Evolutionary conservation across 2,113 vertebrate species (phyloP), one percentile per base, ranked within the genome.

Genomic region (Erpornis zantholeuca): DNA sequence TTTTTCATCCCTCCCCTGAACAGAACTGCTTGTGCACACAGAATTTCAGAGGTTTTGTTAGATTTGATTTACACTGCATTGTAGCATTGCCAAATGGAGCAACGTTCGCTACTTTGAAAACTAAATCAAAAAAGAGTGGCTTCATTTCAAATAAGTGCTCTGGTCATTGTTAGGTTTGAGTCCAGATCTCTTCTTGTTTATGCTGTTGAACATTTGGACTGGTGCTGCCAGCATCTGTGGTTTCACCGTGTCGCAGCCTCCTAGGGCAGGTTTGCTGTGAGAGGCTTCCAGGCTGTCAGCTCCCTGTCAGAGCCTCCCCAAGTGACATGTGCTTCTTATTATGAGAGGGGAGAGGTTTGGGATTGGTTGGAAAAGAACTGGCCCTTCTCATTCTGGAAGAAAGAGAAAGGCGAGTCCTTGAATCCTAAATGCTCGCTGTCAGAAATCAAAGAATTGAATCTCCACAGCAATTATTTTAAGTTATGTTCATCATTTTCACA

Each of bases 261-360:
- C 56, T 33, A 16, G 31, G 47, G 45, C 68, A 70, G 33, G 27
- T 72, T 85, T 81, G 47, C 29, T 61, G 27, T 4, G 4, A 64
- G 35, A 42, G 60, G 15, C 50, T 77, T 15, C 38, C 3, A 4
- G 88, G 38, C 70, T 90, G n/a, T 76, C 44, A 47, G 31, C 21
- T 81, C 16, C 64, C 22, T 5, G 0, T 53, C 45, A 61, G 31
- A 10, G 0, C 75, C 75, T 88, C 63, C 49, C 28, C 0, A 2
- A 7, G 50, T 1, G 15, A 38, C 11, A 11, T 15, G 45, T 49
- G 13, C 53, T 83, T 71, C 71, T 57, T 40, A 5, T n/a, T 71
- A 52, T 1, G 6, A 70, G 31, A 16, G 35, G 8, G 31, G 38
- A 70, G 38, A 81, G 56, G 19, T 64, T 84, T 49, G 12, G 21